phyloP scores from a whole-genome alignment of 2,888 invertebrate species.

The Epinotia ramella region DNA sequence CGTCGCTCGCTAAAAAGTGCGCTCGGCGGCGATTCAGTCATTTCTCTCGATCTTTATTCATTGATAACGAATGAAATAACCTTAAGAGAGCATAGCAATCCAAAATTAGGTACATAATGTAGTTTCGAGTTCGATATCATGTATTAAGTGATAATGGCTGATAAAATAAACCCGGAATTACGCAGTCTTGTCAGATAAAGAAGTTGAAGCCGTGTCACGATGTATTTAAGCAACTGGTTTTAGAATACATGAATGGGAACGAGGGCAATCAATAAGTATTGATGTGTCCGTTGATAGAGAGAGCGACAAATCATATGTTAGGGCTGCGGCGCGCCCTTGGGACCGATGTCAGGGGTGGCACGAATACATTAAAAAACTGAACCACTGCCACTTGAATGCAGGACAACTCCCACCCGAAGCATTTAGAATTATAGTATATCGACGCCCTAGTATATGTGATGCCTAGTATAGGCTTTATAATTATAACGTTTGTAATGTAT shows the following conservation, averaged over 20 bases:
- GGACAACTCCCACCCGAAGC: constrained; percentile 1
- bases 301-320: constrained; percentile 52
- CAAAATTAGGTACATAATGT: constrained; percentile 13
- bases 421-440: background rate
- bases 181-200: constrained; percentile 24
- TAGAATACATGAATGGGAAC: constrained; percentile 52
- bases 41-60: constrained; percentile 3
- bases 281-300: constrained; percentile 48
- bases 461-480: background rate
- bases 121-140: constrained; percentile 29
- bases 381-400: constrained; percentile 2
- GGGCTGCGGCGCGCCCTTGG: constrained; percentile 48
- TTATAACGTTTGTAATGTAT: background rate
- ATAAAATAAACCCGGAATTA: constrained; percentile 26
- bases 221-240: constrained; percentile 39
- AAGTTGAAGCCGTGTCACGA: constrained; percentile 35
- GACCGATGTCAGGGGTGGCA: constrained; percentile 55
- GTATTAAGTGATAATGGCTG: constrained; percentile 37
- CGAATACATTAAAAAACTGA: constrained; percentile 49
- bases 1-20: constrained; percentile 9
- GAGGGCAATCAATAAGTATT: constrained; percentile 63
- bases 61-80: constrained; percentile 6
- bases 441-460: background rate
- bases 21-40: constrained; percentile 15
- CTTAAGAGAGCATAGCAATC: constrained; percentile 17